Conservation (phyloP, 2,113 vertebrate genomes). For the Isichthys henryi region DNA sequence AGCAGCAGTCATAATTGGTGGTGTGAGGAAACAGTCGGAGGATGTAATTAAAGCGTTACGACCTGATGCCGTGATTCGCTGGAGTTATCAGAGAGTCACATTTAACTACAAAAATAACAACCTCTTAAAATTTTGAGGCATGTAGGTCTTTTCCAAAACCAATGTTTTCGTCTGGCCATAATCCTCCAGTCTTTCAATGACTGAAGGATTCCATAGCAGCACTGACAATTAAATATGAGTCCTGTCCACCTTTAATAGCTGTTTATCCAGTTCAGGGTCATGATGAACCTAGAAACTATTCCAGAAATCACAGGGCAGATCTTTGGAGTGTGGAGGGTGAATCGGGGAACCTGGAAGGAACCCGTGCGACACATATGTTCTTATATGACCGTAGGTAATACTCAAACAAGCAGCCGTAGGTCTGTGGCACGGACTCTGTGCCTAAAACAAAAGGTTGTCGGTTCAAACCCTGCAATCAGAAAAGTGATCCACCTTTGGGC, state of each 20-base stretch:
- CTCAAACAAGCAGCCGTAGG: neutral
- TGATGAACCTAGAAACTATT: neutral
- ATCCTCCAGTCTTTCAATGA: neutral
- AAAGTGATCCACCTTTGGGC: neutral
- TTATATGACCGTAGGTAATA: neutral
- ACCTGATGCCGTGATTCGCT: neutral
- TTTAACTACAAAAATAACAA: neutral
- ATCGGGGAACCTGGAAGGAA: neutral
- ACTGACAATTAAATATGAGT: neutral
- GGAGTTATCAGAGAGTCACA: neutral
- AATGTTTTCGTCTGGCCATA: neutral
- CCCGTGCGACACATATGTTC: neutral
- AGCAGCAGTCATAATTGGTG: neutral
- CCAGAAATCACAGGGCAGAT: neutral
- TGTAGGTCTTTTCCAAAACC: neutral
- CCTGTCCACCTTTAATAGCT: neutral
- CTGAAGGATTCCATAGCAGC: neutral
- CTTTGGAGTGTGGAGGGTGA: neutral
- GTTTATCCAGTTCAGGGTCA: neutral
- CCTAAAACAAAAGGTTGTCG: neutral
- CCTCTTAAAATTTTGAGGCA: neutral
- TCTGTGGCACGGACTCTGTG: neutral
- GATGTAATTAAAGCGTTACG: neutral
- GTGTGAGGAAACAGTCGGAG: neutral
- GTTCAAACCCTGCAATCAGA: neutral